Conservation (phyloP, 92 coral and sea anemone genomes). For the Siderastrea radians region DNA sequence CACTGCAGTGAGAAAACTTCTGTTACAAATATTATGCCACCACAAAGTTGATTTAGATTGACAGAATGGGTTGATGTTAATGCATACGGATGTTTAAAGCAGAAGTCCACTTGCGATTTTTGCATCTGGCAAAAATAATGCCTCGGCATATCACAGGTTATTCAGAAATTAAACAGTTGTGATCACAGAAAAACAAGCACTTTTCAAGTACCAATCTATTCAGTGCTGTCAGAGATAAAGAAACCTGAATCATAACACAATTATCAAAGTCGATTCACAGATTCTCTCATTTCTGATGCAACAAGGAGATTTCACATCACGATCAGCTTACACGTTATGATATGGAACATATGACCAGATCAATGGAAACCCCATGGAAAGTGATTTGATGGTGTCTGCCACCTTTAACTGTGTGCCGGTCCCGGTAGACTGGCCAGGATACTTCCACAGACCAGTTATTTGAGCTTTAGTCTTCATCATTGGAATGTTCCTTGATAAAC, state of each 20-base stretch:
- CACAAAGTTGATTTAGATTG: too few relatives aligned
- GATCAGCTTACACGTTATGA: neutral
- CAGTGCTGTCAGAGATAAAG: too few relatives aligned
- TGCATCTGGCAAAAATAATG: too few relatives aligned
- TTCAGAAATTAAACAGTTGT: too few relatives aligned
- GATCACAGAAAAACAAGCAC: too few relatives aligned
- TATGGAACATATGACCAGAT: neutral
- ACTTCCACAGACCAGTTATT: conserved; percentile 1
- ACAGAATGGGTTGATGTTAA: too few relatives aligned
- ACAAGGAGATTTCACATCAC: neutral
- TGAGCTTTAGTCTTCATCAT: neutral
- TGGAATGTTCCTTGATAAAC: conserved; percentile 72
- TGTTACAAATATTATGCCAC: too few relatives aligned
- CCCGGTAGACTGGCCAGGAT: neutral
- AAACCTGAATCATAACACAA: neutral
- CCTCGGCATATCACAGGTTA: too few relatives aligned
- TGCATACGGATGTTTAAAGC: too few relatives aligned
- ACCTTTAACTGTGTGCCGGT: neutral
- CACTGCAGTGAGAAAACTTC: too few relatives aligned
- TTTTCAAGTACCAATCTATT: too few relatives aligned
- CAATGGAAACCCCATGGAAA: neutral
- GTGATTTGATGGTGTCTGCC: neutral
- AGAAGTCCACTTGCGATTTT: too few relatives aligned
- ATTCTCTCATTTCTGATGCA: neutral
- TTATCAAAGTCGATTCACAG: neutral